These are phyloP conservation scores for Otis tarda DNA, from an alignment of 2,113 vertebrate genomes.

Conservation along the genomic window DNA sequence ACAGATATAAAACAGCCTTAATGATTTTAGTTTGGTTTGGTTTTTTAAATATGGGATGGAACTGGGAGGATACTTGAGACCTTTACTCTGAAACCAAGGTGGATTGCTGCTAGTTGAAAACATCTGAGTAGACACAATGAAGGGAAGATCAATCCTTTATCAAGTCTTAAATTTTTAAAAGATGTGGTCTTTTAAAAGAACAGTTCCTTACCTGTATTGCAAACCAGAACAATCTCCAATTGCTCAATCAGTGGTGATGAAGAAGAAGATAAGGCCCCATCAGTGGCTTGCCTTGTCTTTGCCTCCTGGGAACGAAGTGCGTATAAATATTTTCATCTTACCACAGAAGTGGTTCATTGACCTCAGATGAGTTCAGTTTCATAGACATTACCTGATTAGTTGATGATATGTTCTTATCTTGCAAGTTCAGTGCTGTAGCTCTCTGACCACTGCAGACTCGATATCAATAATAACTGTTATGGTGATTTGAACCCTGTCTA, in stretches of 20 bases:
- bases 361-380: neutral
- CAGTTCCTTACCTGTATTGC: neutral
- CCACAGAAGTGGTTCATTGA: neutral
- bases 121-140: neutral
- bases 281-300: neutral
- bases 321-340: neutral
- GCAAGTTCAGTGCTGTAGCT: neutral
- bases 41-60: neutral
- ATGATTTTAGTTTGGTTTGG: constrained; percentile 1
- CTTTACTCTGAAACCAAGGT: neutral
- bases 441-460: neutral
- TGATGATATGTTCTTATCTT: neutral
- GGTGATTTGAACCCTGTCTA: neutral
- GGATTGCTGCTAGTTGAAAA: constrained; percentile 9
- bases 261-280: neutral
- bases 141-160: neutral
- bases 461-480: neutral
- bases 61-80: neutral
- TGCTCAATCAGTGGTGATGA: neutral
- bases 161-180: neutral
- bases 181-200: neutral
- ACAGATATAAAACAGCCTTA: constrained; percentile 70
- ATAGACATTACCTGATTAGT: neutral
- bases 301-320: neutral
- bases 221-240: neutral